A percentile compares a stretch with the other conserved stretches of the same genome.
These are phyloP conservation scores for Drosophila ficusphila DNA, from an alignment of 1,140 invertebrate species.

Conservation along the genomic window DNA sequence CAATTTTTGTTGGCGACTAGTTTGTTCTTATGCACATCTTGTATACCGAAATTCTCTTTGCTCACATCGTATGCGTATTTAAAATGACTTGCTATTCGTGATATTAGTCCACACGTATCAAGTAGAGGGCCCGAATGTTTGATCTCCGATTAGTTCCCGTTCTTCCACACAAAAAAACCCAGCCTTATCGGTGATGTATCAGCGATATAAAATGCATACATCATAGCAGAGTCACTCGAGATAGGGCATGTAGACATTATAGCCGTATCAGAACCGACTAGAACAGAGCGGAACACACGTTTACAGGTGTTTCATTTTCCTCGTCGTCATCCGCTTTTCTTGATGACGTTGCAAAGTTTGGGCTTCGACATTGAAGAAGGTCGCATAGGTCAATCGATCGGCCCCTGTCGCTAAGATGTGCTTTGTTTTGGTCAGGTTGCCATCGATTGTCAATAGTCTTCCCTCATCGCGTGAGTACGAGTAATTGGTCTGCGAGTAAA, in stretches of 20 bases:
- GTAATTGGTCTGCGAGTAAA: background rate
- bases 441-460: constrained; percentile 7
- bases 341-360: constrained; percentile 20
- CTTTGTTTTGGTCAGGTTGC: constrained; percentile 29
- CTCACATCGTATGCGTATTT: background rate
- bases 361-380: constrained; percentile 18
- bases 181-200: background rate
- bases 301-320: constrained; percentile 22
- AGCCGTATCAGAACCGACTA: constrained; percentile 13
- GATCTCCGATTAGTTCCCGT: background rate
- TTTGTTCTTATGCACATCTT: no score
- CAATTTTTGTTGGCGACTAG: no score
- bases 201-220: constrained; percentile 9
- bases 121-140: background rate
- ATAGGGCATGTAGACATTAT: constrained; percentile 2
- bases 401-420: constrained; percentile 5
- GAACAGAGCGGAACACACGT: constrained; percentile 5
- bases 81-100: constrained; percentile 2
- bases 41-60: background rate
- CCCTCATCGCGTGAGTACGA: background rate
- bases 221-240: constrained; percentile 8
- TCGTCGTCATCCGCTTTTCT: background rate
- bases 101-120: constrained; percentile 1
- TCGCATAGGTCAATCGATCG: constrained; percentile 23
- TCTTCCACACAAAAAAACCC: background rate